These are phyloP conservation scores for Koerneria pararmatus DNA, from an alignment of 2,888 invertebrate genomes.

Conservation along the genomic window DNA sequence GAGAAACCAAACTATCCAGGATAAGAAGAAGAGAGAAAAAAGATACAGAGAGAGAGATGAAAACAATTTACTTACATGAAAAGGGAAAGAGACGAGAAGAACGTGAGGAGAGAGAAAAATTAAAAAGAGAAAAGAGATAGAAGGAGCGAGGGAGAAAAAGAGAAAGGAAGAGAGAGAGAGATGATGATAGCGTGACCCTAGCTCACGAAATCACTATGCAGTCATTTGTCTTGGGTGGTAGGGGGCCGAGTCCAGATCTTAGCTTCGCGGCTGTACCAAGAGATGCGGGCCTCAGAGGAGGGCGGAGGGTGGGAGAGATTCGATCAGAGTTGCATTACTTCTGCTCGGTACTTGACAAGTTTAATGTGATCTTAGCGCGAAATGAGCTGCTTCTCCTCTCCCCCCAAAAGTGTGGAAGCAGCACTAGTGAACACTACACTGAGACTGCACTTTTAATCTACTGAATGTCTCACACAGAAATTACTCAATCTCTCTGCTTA, in stretches of 20 bases:
- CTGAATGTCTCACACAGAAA: too few species aligned
- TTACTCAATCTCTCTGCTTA: too few species aligned
- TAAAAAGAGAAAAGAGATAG: background rate
- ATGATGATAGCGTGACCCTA: background rate
- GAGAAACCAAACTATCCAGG: too few species aligned
- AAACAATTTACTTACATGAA: background rate
- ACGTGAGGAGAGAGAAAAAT: background rate
- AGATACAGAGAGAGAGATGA: background rate
- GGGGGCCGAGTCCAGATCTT: background rate
- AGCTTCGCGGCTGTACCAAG: background rate
- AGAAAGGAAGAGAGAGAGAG: conserved; percentile 1
- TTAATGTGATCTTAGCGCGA: too few species aligned
- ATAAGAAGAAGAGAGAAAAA: background rate
- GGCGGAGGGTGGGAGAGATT: too few species aligned
- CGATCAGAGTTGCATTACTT: too few species aligned
- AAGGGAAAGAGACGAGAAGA: background rate
- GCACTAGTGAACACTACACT: too few species aligned
- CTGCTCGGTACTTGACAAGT: too few species aligned
- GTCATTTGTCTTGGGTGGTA: background rate
- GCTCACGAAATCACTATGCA: background rate
- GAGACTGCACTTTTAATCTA: too few species aligned
- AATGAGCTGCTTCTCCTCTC: too few species aligned
- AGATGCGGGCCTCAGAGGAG: too few species aligned
- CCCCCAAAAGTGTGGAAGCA: too few species aligned
- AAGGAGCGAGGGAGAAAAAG: background rate